Evolutionary conservation across 2,888 invertebrate genomes (phyloP).

Genomic region (Lycaena phlaeas): DNA sequence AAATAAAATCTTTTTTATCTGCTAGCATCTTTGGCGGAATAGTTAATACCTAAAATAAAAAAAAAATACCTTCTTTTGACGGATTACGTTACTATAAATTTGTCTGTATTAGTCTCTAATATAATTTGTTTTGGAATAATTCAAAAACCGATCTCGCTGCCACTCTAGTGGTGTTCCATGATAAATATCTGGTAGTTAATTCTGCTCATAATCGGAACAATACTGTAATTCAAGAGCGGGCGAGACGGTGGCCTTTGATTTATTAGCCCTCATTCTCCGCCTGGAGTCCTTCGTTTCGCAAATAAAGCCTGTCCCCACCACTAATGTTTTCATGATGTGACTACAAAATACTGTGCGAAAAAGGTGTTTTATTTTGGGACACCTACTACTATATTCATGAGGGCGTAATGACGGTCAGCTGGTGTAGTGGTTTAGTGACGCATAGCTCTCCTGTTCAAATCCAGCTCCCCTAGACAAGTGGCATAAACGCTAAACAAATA

Average conservation of each 20-base stretch:
- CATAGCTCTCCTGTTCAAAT: too few species aligned
- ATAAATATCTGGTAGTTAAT: constrained; percentile 24
- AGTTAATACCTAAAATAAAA: too few species aligned
- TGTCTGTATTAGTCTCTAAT: neutral
- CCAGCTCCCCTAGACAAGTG: too few species aligned
- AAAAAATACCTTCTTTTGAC: too few species aligned
- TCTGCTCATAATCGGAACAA: constrained; percentile 23
- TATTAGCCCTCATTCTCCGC: constrained; percentile 20
- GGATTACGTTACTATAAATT: too few species aligned
- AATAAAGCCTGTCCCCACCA: neutral
- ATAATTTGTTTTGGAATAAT: constrained; percentile 6
- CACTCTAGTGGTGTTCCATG: constrained; percentile 14
- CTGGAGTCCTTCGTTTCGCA: constrained; percentile 8
- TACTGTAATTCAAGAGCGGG: constrained; percentile 21
- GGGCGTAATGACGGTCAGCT: too few species aligned
- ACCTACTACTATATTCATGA: too few species aligned
- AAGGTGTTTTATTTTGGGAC: too few species aligned
- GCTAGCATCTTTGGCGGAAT: too few species aligned
- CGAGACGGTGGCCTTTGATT: constrained; percentile 21
- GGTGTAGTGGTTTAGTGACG: too few species aligned
- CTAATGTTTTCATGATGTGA: neutral
- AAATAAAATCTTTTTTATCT: too few species aligned
- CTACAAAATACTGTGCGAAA: neutral
- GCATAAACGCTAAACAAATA: too few species aligned
- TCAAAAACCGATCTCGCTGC: constrained; percentile 6